Evolutionary conservation across 2,113 vertebrate species (phyloP), one percentile per base, ranked within the genome.

Genomic region (Tychaedon coryphoeus): DNA sequence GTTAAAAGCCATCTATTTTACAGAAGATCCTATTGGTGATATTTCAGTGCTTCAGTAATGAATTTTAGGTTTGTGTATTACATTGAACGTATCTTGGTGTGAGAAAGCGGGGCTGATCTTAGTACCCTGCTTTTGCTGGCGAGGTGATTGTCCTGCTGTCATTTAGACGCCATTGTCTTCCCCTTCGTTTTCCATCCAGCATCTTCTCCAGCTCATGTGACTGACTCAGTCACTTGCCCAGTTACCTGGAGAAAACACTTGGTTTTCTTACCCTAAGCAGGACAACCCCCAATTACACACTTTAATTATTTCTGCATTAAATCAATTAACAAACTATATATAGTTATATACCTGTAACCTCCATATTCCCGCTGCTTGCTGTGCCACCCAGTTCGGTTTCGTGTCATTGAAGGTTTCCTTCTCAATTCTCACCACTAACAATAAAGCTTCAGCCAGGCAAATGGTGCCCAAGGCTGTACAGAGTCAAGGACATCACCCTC

Each of bases 1-100:
- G 64, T 90, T 88, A 93, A 97, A 95, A 96, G 34, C 51, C 33
- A 56, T 38, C 82, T 86, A 56, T 70, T 90, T 77, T 77, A 48
- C 13, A 58, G 64, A 90, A 82, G 43, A 94, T 65, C 42, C n/a
- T 82, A 61, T 6, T 2, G 33, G 81, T 86, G 74, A 72, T 94
- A 85, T 74, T 89, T 96, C 25, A 54, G 86, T 69, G 58, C 43
- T 94, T 88, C 20, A 36, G 54, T 62, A 90, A 90, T 48, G 57
- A 66, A 88, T 94, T 94, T 92, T 47, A 74, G 62, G 79, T 83
- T 83, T 9, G 0, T 51, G 38, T 79, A 62, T 93, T 88, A 77
- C 34, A 86, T 80, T 86, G 83, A 93, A 85, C 47, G 51, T 94
- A 83, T 82, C 58, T 86, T 70, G 24, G 38, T 70, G 38, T 71